phyloP scores from a whole-genome alignment of 2,797 vertebrate species.

The Esox masquinongy region DNA sequence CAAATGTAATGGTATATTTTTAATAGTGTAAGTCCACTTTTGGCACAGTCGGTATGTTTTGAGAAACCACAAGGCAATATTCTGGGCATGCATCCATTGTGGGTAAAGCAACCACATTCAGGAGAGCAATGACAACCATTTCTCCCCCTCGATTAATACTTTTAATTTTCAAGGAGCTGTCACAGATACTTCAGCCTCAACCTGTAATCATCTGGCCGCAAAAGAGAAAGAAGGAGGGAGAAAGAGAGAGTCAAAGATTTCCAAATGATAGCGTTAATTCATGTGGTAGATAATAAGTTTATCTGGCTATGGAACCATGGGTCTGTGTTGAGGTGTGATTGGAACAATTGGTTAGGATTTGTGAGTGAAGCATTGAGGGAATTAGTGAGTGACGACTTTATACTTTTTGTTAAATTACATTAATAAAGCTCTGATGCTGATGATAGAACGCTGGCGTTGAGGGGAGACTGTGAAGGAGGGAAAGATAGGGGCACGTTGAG shows the following conservation, averaged over 20 bases:
- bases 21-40: background rate
- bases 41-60: background rate
- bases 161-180: constrained; percentile 72
- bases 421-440: constrained; percentile 50
- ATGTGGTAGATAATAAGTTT: constrained; percentile 63
- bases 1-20: background rate
- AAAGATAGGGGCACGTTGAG: background rate
- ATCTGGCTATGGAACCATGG: constrained; percentile 56
- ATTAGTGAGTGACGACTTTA: constrained; percentile 40
- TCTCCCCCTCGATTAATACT: constrained; percentile 64
- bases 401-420: constrained; percentile 63
- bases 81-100: background rate
- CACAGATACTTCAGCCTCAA: constrained; percentile 60
- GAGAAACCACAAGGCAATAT: background rate
- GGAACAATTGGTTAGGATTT: constrained; percentile 67
- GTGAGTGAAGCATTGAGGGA: constrained; percentile 45
- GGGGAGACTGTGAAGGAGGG: background rate
- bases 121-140: background rate
- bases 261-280: constrained; percentile 72
- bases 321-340: constrained; percentile 54
- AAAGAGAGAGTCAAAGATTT: constrained; percentile 54
- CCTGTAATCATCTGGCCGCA: constrained; percentile 52
- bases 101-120: background rate
- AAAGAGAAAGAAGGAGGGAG: too few relatives aligned
- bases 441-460: constrained; percentile 31